Conservation (phyloP, 1,140 invertebrate species). For the Sitodiplosis mosellana region DNA sequence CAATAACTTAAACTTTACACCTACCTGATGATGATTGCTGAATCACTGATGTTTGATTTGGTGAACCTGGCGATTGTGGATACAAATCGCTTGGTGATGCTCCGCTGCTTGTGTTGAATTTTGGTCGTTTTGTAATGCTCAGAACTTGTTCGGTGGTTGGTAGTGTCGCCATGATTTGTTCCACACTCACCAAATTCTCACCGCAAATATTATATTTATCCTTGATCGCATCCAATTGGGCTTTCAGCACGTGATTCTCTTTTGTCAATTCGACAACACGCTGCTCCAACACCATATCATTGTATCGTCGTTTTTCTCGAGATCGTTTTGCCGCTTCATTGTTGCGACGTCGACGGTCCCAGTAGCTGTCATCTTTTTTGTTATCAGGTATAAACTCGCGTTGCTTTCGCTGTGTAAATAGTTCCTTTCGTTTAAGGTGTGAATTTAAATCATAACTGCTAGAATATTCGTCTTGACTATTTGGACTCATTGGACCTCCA, state of each 20-base stretch:
- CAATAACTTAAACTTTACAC: too few species aligned
- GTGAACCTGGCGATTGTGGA: slow-evolving; percentile 33
- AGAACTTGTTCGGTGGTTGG: slow-evolving; percentile 67
- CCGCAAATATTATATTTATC: slow-evolving; percentile 85
- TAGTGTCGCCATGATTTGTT: slow-evolving; percentile 67
- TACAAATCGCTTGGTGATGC: slow-evolving; percentile 31
- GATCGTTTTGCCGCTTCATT: slow-evolving; percentile 92
- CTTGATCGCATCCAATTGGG: slow-evolving; percentile 79
- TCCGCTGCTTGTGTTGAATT: slow-evolving; percentile 29
- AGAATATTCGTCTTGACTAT: slow-evolving; percentile 26
- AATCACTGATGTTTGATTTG: slow-evolving; percentile 46
- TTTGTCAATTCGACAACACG: slow-evolving; percentile 84
- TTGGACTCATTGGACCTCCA: slow-evolving; percentile 23
- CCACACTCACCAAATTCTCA: slow-evolving; percentile 65
- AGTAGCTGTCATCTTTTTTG: slow-evolving; percentile 94
- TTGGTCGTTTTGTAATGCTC: slow-evolving; percentile 60
- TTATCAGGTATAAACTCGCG: slow-evolving; percentile 92
- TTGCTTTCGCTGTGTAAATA: slow-evolving; percentile 64
- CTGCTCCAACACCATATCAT: slow-evolving; percentile 92
- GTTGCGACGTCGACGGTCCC: slow-evolving; percentile 85
- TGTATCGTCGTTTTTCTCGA: slow-evolving; percentile 84
- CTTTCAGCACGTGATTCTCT: slow-evolving; percentile 84
- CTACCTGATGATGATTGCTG: slow-evolving; percentile 24
- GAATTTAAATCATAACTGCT: slow-evolving; percentile 24
- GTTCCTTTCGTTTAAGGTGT: slow-evolving; percentile 17